Conservation (phyloP, 1,140 invertebrate genomes). For the Drosophila cardini region DNA sequence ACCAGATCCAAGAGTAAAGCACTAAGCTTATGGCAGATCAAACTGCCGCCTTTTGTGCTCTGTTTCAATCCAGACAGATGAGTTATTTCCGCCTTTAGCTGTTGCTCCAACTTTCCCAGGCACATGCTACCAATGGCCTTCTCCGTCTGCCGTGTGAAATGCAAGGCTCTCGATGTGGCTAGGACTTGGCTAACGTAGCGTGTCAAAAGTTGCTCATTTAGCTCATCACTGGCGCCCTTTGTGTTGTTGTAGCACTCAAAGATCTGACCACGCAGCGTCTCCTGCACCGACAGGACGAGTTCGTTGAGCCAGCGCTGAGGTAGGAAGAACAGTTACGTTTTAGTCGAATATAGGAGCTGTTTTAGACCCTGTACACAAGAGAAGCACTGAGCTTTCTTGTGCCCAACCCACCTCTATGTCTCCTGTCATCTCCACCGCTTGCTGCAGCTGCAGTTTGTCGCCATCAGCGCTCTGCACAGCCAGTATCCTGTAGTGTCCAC, state of each 20-base stretch:
- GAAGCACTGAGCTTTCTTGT: too few species aligned
- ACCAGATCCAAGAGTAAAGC: constrained; percentile 96
- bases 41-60: constrained; percentile 47
- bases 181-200: constrained; percentile 95
- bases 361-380: too few species aligned
- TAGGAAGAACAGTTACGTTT: background rate
- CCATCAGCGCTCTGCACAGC: constrained; percentile 93
- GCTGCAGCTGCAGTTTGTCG: constrained; percentile 92
- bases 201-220: constrained; percentile 88
- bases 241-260: constrained; percentile 88
- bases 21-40: constrained; percentile 87
- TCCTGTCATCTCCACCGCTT: constrained; percentile 90
- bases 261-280: constrained; percentile 89
- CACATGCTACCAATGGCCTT: constrained; percentile 89
- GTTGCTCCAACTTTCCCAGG: constrained; percentile 86
- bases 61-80: constrained; percentile 70
- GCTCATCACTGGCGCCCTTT: constrained; percentile 69
- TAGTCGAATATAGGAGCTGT: too few species aligned
- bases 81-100: constrained; percentile 79
- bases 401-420: constrained; percentile 91
- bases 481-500: constrained; percentile 86
- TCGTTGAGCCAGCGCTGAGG: constrained; percentile 91
- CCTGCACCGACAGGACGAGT: constrained; percentile 92
- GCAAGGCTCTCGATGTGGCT: constrained; percentile 88
- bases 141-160: constrained; percentile 94